phyloP scores from a whole-genome alignment of 2,888 invertebrate genomes.

The Rhamphomyia laevipes region DNA sequence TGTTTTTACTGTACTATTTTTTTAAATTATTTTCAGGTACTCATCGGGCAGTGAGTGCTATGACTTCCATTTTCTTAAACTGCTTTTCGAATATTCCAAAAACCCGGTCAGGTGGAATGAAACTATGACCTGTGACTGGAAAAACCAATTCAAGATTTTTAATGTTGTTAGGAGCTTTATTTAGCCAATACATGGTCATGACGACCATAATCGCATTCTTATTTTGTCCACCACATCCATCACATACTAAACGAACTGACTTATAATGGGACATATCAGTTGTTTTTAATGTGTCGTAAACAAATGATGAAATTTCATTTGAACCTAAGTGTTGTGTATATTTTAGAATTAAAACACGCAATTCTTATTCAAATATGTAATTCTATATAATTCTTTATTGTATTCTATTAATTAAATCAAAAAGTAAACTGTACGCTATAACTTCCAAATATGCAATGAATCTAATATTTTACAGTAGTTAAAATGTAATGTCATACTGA shows the following conservation, averaged over 20 bases:
- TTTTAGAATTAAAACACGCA: too few species aligned
- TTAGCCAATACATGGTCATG: conserved; percentile 19
- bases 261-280: conserved; percentile 5
- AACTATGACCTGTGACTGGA: conserved; percentile 21
- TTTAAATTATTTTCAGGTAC: conserved; percentile 15
- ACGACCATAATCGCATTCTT: conserved; percentile 21
- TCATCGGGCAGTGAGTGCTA: conserved; percentile 14
- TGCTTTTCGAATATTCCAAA: conserved; percentile 19
- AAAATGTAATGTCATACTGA: too few species aligned
- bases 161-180: conserved; percentile 14
- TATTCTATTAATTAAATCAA: too few species aligned
- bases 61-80: too few species aligned
- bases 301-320: conserved; percentile 23
- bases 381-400: too few species aligned
- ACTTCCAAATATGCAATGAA: too few species aligned
- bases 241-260: conserved; percentile 20
- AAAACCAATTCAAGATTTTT: conserved; percentile 18
- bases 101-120: conserved; percentile 21
- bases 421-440: too few species aligned
- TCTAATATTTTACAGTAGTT: too few species aligned
- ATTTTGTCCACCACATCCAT: conserved; percentile 25
- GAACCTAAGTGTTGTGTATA: too few species aligned
- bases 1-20: background rate
- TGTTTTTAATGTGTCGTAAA: conserved; percentile 16
- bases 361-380: too few species aligned